Conservation (phyloP, 2,888 invertebrate genomes). For the Kryphioiulus occultus region DNA sequence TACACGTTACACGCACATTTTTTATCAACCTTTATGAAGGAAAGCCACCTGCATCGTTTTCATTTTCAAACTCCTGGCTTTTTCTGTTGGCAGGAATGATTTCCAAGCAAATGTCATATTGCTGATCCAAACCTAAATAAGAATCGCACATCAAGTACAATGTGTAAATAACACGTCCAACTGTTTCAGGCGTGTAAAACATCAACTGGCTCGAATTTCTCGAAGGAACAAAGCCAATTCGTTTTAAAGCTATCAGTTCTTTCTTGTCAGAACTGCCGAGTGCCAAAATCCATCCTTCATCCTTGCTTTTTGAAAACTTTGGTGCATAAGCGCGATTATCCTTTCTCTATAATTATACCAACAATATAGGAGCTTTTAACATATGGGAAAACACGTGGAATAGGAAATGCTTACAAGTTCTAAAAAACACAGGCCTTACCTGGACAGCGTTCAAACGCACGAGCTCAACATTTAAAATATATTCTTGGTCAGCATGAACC, state of each 20-base stretch:
- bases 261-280: constrained; percentile 75
- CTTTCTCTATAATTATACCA: constrained; percentile 45
- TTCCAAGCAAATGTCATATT: constrained; percentile 70
- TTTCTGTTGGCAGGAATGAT: constrained; percentile 56
- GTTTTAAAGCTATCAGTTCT: constrained; percentile 83
- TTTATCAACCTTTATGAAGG: not conserved
- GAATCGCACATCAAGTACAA: constrained; percentile 90
- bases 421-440: constrained; percentile 56
- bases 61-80: constrained; percentile 45
- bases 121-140: constrained; percentile 93
- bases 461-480: constrained; percentile 70
- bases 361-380: not conserved
- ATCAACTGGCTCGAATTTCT: constrained; percentile 67
- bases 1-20: not conserved
- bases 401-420: not conserved
- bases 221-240: constrained; percentile 65
- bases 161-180: constrained; percentile 76
- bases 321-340: constrained; percentile 72
- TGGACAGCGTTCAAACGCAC: constrained; percentile 59
- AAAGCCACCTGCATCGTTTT: not conserved
- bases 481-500: constrained; percentile 76
- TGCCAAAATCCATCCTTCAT: constrained; percentile 93
- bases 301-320: constrained; percentile 89
- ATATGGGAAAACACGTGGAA: not conserved
- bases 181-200: constrained; percentile 70